Conservation (phyloP, 2,888 invertebrate species). For the Alloscopus bannaensis region DNA sequence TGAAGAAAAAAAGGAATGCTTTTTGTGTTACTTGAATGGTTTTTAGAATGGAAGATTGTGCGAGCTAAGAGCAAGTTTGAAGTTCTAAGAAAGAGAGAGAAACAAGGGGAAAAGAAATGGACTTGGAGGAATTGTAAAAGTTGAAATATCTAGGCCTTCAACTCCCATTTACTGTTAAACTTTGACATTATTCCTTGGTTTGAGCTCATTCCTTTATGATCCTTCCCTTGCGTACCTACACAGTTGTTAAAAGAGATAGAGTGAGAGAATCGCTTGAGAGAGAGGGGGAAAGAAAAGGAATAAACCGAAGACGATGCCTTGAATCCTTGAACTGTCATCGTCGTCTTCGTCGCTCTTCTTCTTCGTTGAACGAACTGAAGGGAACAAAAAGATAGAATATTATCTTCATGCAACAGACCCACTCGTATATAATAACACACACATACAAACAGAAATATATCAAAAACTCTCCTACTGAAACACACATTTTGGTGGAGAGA, state of each 20-base stretch:
- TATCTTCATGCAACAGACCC: slow-evolving; percentile 22
- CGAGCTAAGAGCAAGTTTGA: too few relatives aligned
- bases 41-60: too few relatives aligned
- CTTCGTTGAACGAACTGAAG: background rate
- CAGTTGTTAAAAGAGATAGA: background rate
- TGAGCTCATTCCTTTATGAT: slow-evolving; percentile 10
- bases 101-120: background rate
- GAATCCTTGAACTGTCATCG: slow-evolving; percentile 61
- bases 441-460: slow-evolving; percentile 1
- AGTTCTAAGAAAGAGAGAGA: too few relatives aligned
- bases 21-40: too few relatives aligned
- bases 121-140: slow-evolving; percentile 23
- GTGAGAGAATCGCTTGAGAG: background rate
- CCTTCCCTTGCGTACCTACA: slow-evolving; percentile 8
- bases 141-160: slow-evolving; percentile 39
- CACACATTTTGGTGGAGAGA: background rate
- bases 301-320: background rate
- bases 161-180: slow-evolving; percentile 50
- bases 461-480: background rate
- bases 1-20: too few relatives aligned
- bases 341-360: slow-evolving; percentile 20
- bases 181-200: slow-evolving; percentile 37
- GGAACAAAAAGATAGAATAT: slow-evolving; percentile 1
- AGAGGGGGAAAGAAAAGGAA: slow-evolving; percentile 6
- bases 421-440: background rate